Base-by-base conservation (phyloP, 2,888 invertebrate genomes). In the Sphecodes monilicornis region DNA sequence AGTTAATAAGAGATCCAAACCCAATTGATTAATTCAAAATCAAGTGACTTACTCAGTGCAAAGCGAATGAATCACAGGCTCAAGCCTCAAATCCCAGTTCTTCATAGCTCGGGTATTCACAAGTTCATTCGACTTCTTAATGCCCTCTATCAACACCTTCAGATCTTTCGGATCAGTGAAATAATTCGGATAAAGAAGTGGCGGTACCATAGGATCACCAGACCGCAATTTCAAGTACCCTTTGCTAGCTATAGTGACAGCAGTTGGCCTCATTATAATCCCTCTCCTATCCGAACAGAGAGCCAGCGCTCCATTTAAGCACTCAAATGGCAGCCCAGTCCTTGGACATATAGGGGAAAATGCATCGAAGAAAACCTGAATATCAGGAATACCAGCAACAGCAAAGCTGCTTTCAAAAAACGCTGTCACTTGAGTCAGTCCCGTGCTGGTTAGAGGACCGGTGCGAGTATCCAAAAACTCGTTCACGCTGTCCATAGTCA, bases 151-250 rank as follows among this genome's bases (percentile, higher is more conserved):
- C 90, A 97, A 93, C 0, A 96, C 95, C 36, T 95, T 95, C 1
- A 96, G 92, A 88, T 98, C 98, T 76, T 96, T 95, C 85, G 96
- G 95, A 73, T 96, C 95, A 1, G 96, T 95, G 86, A 98, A 96
- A 92, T 98, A 98, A 93, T 97, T 97, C 0, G 97, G 97, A 90
- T 97, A 96, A 80, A 98, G 95, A 46, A 96, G 94, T 0, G 97
- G 97, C 79, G 96, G 95, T 26, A 96, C 96, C 79, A 96, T 95
- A 0, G 97, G 97, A 94, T 97, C 96, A 10, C 92, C 95, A 0
- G 96, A 96, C 84, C 96, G 95, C 10, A 98, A 94, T 89, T 95
- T 96, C 69, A 98, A 92, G 87, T 95, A 95, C 1, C 98, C 98
- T 74, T 95, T 90, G 73, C 93, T 93, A 10, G 90, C 91, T 0